Conservation (phyloP, 64 coral and sea anemone species). For the Acropora tenuis region DNA sequence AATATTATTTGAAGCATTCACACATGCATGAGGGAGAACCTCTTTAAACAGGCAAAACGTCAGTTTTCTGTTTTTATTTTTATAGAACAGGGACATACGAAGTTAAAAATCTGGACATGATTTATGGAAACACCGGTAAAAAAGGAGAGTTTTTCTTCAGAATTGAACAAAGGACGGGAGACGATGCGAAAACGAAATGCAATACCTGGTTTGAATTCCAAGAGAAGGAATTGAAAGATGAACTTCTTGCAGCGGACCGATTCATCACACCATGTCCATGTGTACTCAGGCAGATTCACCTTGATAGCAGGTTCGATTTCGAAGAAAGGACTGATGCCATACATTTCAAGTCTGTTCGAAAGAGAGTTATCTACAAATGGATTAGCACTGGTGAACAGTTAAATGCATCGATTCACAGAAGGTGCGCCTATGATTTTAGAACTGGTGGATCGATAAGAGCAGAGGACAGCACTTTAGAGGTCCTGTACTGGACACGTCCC, state of each 20-base stretch:
- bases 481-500: neutral
- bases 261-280: conserved; percentile 21
- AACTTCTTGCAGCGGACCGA: neutral
- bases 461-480: neutral
- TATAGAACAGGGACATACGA: neutral
- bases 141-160: conserved; percentile 21
- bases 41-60: neutral
- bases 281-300: neutral
- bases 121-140: neutral
- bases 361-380: neutral
- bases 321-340: no score
- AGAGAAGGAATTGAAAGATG: neutral
- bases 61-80: neutral
- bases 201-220: neutral
- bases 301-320: neutral
- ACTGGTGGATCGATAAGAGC: neutral
- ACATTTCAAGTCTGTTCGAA: neutral
- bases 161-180: conserved; percentile 13
- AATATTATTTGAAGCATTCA: no score
- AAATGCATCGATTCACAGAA: neutral
- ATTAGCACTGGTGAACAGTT: neutral
- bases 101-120: neutral
- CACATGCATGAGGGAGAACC: no score
- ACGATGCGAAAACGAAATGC: neutral
- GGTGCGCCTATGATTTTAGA: neutral